Percentiles rank a stretch among this genome's conserved stretches.
Conservation (phyloP, 1,140 invertebrate genomes). For the Hesperophylax magnus region DNA sequence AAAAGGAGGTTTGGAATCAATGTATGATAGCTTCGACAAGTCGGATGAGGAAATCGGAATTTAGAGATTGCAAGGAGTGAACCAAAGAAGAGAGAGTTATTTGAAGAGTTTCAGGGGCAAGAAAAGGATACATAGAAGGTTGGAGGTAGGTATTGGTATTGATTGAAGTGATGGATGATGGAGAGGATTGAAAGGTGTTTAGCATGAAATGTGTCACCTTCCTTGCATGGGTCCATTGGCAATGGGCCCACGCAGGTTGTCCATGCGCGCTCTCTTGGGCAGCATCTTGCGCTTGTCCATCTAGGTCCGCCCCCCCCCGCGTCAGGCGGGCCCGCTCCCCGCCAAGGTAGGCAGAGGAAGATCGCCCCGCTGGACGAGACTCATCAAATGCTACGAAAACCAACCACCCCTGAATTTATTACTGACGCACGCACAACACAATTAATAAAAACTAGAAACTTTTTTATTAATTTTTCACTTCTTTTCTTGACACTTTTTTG, state of each 20-base stretch:
- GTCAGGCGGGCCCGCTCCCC: slow-evolving; percentile 33
- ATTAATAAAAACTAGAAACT: neutral
- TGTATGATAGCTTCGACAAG: too few species aligned
- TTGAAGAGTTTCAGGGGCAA: too few species aligned
- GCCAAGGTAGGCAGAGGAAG: slow-evolving; percentile 16
- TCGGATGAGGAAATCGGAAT: too few species aligned
- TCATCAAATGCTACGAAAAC: slow-evolving; percentile 19
- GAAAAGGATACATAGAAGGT: too few species aligned
- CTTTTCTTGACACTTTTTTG: too few species aligned
- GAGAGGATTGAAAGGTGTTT: neutral
- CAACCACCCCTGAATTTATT: neutral
- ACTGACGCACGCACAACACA: neutral
- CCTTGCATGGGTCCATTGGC: slow-evolving; percentile 84
- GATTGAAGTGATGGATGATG: neutral
- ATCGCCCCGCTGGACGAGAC: slow-evolving; percentile 24
- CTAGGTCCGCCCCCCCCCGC: slow-evolving; percentile 49
- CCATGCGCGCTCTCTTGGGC: slow-evolving; percentile 78
- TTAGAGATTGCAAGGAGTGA: too few species aligned
- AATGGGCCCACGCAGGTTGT: slow-evolving; percentile 75
- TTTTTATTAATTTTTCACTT: too few species aligned
- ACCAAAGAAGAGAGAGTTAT: too few species aligned
- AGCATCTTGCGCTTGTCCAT: slow-evolving; percentile 77
- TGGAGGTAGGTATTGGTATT: neutral
- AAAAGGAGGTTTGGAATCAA: too few species aligned
- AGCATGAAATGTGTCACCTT: slow-evolving; percentile 63